Evolutionary conservation across 1,140 invertebrate genomes (phyloP), one percentile per base, ranked within the genome.

Genomic region (Odontomachus brunneus): DNA sequence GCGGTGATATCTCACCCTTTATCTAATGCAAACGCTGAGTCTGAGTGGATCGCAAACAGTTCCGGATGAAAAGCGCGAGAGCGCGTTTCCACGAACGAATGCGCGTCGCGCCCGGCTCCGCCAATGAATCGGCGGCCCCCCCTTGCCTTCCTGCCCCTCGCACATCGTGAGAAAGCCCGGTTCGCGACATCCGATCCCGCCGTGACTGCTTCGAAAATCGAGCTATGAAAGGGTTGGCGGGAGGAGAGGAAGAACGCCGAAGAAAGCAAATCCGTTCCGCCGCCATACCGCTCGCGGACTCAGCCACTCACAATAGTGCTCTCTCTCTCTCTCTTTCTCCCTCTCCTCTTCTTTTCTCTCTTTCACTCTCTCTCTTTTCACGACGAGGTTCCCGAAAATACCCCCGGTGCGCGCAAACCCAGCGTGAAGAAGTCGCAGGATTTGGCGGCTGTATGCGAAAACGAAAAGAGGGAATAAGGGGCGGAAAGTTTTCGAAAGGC

Each of bases 401-500:
- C 44, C 33, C 55, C 33, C 24, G 38, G 38, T 44, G 19, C 49
- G 78, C 44, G 53, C 60, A 53, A 74, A 82, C 33, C 66, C 78
- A 49, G n/a, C 29, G 69, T 60, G 72, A 71, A 29, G 51, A 17
- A 85, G 49, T 82, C 51, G 67, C 53, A 65, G 78, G 71, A 86
- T 82, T 85, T 82, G 9, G 49, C 44, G 22, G 55, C 49, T 44
- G 38, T 3, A 44, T 4, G 38, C 38, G 38, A n/a, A 51, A 38
- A 55, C 15, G n/a, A 53, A 85, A 82, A 57, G 48, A 63, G 49
- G 51, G 62, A 57, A 86, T 86, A 85, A 85, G 66, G 74, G 67
- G 60, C 76, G 19, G 63, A 33, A 59, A 67, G 26, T 76, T 85
- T 83, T 82, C 53, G 26, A 62, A 66, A 81, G 24, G 73, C 24